Evolutionary conservation across 2,888 invertebrate species (phyloP), one percentile per base, ranked within the genome.

Genomic region (Drosophila mettleri): DNA sequence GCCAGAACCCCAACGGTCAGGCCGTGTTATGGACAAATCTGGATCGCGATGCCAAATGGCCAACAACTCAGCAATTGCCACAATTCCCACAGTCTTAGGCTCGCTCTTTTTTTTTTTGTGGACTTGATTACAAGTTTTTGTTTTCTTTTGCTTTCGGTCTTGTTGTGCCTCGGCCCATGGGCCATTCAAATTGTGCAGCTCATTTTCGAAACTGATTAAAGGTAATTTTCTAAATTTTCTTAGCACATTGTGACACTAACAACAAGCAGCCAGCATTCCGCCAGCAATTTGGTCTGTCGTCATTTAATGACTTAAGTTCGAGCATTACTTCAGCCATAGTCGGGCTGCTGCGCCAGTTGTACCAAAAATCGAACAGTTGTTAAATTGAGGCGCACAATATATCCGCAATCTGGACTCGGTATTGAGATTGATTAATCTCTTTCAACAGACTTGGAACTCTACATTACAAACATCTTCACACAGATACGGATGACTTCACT

Each of bases 191-290:
- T 86, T 86, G 83, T 67, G 59, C 67, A 78, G 72, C 83, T 86
- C 83, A 88, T 80, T 85, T 88, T 86, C 74, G 74, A 75, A 78
- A 78, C 84, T 86, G 86, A 86, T 86, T 88, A 87, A 84, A 84
- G 72, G 85, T 71, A 86, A 86, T 86, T 86, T 88, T 85, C 69
- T 65, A 71, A 80, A 81, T 77, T 84, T 80, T 74, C 78, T 65
- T 45, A 71, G 62, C 66, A 55, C 69, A 70, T 69, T 76, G 85
- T 69, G 79, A 88, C 87, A 88, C 45, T 65, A 67, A 74, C 74
- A 75, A 69, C 72, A 69, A 54, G 72, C 71, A 41, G 43, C 45
- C 43, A 59, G 53, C 69, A 74, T 66, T 76, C 70, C 38, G n/a
- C 9, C 55, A 22, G 61, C 77, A 79, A 84, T 84, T 79, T 77